Evolutionary conservation across 2,888 invertebrate genomes (phyloP), one percentile per base, ranked within the genome.

Genomic region (Yponomeuta cagnagella): DNA sequence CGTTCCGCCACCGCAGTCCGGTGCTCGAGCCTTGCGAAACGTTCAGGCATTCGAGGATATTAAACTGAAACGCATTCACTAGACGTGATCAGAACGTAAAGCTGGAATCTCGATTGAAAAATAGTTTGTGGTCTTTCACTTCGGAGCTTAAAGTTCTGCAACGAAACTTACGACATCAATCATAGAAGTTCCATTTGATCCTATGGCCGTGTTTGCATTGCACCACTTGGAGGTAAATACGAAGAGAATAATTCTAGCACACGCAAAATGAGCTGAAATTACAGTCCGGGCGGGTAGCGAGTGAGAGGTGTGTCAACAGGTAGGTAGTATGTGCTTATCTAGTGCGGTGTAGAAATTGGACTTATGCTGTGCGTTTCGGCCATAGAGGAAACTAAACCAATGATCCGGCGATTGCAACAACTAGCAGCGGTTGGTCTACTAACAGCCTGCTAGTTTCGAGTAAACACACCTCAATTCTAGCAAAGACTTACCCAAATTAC

Each of bases 21-120:
- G 37, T 48, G 63, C 63, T 33, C 71, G 58, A 72, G 31, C 70
- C 76, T 80, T 81, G 75, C 78, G 76, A 80, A 77, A 81, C 74
- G 70, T 63, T 70, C 74, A 70, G 69, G 73, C 71, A 72, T 58
- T 58, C 5, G 52, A 15, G 52, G 52, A 58, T 58, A 58, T 58
- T 58, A 58, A 15, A 15, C 15, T 43, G 43, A 43, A 43, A 43
- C 43, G 9, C 43, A 43, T 43, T 43, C 43, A 43, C 43, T 8
- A 43, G 43, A 43, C 43, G 43, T 43, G 43, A 43, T 43, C 43
- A 8, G 9, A 43, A 43, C 1, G 43, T 8, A 43, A 43, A 43
- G 3, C 43, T 43, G 8, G 43, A 43, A 43, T 15, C 52, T 3
- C 52, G 52, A 15, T 58, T 58, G 52, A 58, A 15, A 8, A 58